A percentile compares a stretch with the other conserved stretches of the same genome.
Conservation (phyloP, 2,888 invertebrate genomes). For the Hydrotaea cyrtoneurina region DNA sequence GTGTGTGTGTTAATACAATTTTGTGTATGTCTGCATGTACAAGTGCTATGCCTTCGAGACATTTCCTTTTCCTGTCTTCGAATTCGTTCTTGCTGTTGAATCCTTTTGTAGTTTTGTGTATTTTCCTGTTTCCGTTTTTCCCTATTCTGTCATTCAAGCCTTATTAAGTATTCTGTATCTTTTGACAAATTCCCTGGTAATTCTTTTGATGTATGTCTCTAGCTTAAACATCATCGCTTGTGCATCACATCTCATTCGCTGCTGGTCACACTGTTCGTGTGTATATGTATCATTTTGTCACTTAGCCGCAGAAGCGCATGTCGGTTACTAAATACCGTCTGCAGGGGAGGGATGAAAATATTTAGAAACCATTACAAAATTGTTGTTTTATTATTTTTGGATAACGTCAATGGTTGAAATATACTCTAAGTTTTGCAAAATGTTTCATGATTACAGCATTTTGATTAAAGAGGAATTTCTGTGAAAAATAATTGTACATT, state of each 20-base stretch:
- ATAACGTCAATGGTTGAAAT: too few species aligned
- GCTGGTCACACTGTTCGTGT: too few species aligned
- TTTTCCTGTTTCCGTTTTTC: neutral
- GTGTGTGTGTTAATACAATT: neutral
- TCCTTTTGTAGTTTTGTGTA: neutral
- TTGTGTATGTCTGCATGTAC: neutral
- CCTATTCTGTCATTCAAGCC: neutral
- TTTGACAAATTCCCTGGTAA: slow-evolving; percentile 29
- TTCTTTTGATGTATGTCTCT: neutral
- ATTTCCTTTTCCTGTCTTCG: neutral
- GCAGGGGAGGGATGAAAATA: too few species aligned
- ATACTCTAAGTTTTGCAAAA: too few species aligned
- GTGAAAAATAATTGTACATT: too few species aligned
- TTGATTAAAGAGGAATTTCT: too few species aligned
- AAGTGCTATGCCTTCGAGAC: neutral
- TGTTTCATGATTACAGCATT: too few species aligned
- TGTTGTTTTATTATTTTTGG: too few species aligned
- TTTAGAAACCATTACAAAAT: neutral
- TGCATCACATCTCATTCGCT: too few species aligned
- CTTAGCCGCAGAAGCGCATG: neutral
- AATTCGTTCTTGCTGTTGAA: too few species aligned
- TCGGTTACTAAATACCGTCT: neutral
- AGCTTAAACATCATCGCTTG: neutral
- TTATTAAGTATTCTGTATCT: slow-evolving; percentile 13
- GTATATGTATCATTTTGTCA: neutral